phyloP scores from a whole-genome alignment of 2,113 vertebrate species.

The Elaphurus davidianus region DNA sequence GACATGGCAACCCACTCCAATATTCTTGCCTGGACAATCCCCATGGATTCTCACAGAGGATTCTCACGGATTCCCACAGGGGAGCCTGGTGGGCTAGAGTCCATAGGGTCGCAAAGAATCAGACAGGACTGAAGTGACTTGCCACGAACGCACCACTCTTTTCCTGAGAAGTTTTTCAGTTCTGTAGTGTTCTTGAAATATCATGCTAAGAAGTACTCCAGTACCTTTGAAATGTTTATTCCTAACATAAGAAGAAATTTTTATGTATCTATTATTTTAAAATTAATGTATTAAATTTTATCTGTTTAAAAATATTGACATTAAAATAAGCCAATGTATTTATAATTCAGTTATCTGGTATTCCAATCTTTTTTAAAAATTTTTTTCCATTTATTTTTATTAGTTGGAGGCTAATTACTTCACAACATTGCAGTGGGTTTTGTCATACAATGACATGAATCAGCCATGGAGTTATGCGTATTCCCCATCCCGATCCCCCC shows the following conservation, averaged over 20 bases:
- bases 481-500: too few species aligned
- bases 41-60: background rate
- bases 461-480: too few species aligned
- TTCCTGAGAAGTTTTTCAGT: background rate
- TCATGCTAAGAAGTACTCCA: background rate
- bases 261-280: background rate
- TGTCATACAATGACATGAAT: too few species aligned
- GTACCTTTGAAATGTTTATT: background rate
- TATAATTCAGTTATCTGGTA: background rate
- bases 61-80: background rate
- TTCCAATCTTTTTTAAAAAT: background rate
- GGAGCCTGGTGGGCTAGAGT: background rate
- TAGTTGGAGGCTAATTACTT: too few species aligned
- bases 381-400: too few species aligned
- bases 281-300: background rate
- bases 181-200: background rate
- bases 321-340: conserved; percentile 37
- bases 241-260: background rate
- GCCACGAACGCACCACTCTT: background rate
- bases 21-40: background rate
- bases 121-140: background rate
- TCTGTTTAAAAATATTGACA: conserved; percentile 21
- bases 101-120: background rate
- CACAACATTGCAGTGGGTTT: too few species aligned
- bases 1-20: background rate